Conservation (phyloP, 1,140 invertebrate species). For the Orius laevigatus region DNA sequence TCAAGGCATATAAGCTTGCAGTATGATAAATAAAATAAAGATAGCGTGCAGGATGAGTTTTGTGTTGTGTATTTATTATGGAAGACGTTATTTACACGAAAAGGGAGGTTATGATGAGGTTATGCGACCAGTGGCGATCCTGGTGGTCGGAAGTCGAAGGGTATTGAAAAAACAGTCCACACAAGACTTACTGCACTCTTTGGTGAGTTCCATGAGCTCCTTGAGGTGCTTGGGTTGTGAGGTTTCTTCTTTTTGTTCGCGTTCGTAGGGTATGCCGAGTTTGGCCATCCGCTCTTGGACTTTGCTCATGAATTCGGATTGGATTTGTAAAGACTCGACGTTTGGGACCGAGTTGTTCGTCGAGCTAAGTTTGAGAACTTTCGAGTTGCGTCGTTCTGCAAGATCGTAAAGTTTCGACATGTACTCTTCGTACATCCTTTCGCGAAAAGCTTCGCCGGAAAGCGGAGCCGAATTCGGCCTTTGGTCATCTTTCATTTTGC, state of each 20-base stretch:
- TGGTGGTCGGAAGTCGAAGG: background rate
- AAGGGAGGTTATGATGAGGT: no score
- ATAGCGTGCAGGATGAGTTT: background rate
- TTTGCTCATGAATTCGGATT: conserved; percentile 21
- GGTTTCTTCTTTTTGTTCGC: conserved; percentile 17
- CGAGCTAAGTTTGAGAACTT: conserved; percentile 51
- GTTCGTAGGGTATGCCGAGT: conserved; percentile 30
- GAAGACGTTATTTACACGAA: no score
- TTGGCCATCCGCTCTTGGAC: conserved; percentile 34
- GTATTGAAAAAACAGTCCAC: no score
- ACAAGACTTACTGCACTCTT: conserved; percentile 23
- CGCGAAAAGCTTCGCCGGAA: conserved; percentile 46
- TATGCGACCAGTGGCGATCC: no score
- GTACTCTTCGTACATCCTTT: conserved; percentile 69
- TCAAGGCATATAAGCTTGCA: background rate
- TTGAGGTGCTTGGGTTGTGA: conserved; percentile 49
- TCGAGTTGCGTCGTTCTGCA: conserved; percentile 56
- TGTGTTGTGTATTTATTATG: conserved; percentile 6
- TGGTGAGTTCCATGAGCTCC: conserved; percentile 48
- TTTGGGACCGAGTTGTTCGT: background rate
- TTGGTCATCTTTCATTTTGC: conserved; percentile 7
- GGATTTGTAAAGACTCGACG: conserved; percentile 12
- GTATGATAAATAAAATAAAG: no score
- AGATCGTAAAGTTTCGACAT: conserved; percentile 57
- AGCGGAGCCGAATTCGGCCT: conserved; percentile 26